Conservation (phyloP, 1,140 invertebrate species). For the Pseudomyrmex cubaensis region DNA sequence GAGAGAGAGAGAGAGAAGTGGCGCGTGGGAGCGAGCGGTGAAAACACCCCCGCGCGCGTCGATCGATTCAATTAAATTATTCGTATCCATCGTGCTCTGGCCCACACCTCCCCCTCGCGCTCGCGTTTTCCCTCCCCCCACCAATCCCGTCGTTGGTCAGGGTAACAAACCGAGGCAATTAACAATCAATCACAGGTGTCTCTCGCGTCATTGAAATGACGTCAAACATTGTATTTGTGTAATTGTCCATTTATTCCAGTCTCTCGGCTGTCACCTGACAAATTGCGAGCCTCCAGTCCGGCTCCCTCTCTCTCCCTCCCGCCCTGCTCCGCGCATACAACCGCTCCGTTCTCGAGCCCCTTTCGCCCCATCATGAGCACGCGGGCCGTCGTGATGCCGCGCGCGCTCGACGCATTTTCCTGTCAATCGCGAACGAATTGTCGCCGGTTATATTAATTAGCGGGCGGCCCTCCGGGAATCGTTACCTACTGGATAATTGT, state of each 20-base stretch:
- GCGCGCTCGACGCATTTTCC: slow-evolving; percentile 74
- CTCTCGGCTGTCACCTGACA: slow-evolving; percentile 85
- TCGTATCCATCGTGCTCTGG: slow-evolving; percentile 73
- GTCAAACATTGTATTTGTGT: slow-evolving; percentile 86
- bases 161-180: slow-evolving; percentile 86
- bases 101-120: slow-evolving; percentile 51
- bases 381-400: slow-evolving; percentile 68
- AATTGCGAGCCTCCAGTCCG: slow-evolving; percentile 78
- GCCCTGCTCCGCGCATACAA: slow-evolving; percentile 28
- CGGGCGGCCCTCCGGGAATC: slow-evolving; percentile 75
- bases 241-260: slow-evolving; percentile 86
- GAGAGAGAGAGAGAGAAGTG: slow-evolving; percentile 6
- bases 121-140: slow-evolving; percentile 23
- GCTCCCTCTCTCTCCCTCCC: slow-evolving; percentile 12
- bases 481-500: slow-evolving; percentile 79
- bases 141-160: slow-evolving; percentile 72
- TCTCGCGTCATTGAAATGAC: slow-evolving; percentile 85
- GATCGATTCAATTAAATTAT: slow-evolving; percentile 83
- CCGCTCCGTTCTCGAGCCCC: slow-evolving; percentile 58
- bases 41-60: slow-evolving; percentile 69
- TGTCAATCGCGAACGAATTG: slow-evolving; percentile 82
- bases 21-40: slow-evolving; percentile 9
- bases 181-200: slow-evolving; percentile 85
- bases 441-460: slow-evolving; percentile 82
- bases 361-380: slow-evolving; percentile 53